These are phyloP conservation scores for Pycnomerus fuliginosus DNA, from an alignment of 2,888 invertebrate genomes.

Conservation along the genomic window DNA sequence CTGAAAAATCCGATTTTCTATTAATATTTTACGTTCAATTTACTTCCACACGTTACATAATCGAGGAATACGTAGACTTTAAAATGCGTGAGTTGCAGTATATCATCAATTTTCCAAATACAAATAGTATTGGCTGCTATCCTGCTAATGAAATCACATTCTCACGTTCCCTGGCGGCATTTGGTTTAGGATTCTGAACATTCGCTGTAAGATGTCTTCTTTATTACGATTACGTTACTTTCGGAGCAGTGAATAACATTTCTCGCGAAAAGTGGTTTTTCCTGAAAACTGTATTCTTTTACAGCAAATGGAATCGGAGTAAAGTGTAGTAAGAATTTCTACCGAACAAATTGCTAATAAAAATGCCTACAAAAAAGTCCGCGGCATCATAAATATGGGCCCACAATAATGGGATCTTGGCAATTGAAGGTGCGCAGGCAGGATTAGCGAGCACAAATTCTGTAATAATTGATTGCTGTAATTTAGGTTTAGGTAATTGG, in stretches of 20 bases:
- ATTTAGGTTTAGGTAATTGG: slow-evolving; percentile 11
- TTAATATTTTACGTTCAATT: no score
- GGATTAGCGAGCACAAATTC: background rate
- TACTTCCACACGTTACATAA: no score
- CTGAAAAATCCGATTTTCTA: no score
- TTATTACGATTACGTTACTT: slow-evolving; percentile 24
- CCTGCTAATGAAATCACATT: slow-evolving; percentile 27
- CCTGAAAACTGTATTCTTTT: slow-evolving; percentile 5
- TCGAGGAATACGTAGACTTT: slow-evolving; percentile 8
- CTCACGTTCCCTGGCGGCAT: slow-evolving; percentile 22
- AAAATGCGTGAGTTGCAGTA: slow-evolving; percentile 23
- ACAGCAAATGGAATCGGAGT: background rate
- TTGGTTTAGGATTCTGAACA: slow-evolving; percentile 22
- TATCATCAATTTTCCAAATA: slow-evolving; percentile 22
- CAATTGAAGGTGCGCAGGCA: background rate
- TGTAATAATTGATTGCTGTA: slow-evolving; percentile 10
- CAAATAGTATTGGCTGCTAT: slow-evolving; percentile 24
- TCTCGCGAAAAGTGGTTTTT: slow-evolving; percentile 4
- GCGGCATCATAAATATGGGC: no score
- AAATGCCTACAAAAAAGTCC: no score
- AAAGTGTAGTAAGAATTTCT: no score
- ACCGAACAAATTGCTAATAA: no score
- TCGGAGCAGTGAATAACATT: slow-evolving; percentile 17
- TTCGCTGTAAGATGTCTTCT: slow-evolving; percentile 23
- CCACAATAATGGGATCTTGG: no score